Conservation (phyloP, 2,113 vertebrate genomes). For the Loxodonta africana region DNA sequence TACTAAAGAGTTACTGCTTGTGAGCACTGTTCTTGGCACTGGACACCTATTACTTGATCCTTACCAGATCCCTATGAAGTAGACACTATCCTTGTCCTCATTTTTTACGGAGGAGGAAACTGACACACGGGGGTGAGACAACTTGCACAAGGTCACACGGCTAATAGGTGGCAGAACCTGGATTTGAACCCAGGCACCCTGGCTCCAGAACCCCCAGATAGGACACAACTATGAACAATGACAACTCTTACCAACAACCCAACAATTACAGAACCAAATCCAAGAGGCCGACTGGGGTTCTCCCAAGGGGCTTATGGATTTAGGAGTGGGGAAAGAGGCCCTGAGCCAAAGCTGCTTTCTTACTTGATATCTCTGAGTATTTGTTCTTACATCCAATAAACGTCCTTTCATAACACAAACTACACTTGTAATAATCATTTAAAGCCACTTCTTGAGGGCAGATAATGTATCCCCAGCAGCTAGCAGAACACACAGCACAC, state of each 20-base stretch:
- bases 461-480: background rate
- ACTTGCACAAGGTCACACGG: background rate
- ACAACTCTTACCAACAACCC: background rate
- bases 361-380: background rate
- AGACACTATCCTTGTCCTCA: background rate
- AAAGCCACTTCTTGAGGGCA: background rate
- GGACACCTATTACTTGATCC: background rate
- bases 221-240: background rate
- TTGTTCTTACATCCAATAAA: background rate
- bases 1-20: background rate
- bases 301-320: background rate
- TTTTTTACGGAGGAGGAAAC: conserved; percentile 31
- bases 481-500: background rate
- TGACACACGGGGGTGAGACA: background rate
- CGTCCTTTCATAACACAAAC: background rate
- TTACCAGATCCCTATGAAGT: background rate
- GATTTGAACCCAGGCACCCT: background rate
- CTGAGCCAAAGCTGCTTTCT: background rate
- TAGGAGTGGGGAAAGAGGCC: background rate
- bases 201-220: background rate
- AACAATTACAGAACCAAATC: background rate
- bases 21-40: background rate
- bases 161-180: background rate
- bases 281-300: background rate
- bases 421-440: background rate